Conservation (phyloP, 2,888 invertebrate species). For the Latrodectus elegans region DNA sequence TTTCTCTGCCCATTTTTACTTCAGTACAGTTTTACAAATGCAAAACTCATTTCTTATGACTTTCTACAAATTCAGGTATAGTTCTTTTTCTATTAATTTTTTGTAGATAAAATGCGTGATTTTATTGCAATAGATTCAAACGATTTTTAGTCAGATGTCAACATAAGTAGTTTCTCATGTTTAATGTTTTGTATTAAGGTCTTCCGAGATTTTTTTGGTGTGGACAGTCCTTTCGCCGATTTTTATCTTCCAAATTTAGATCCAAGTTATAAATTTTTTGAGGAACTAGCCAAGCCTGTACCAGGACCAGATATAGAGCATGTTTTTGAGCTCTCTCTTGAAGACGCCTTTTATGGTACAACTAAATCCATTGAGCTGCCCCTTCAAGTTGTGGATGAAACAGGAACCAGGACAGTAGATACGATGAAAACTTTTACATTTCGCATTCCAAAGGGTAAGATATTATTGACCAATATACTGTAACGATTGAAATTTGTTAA, state of each 20-base stretch:
- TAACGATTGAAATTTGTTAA: too few species aligned
- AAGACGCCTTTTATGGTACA: conserved; percentile 55
- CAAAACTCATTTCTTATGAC: too few species aligned
- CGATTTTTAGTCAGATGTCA: too few species aligned
- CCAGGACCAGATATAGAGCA: conserved; percentile 30
- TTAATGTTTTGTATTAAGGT: conserved; percentile 11
- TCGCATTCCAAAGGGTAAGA: conserved; percentile 43
- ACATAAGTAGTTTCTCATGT: too few species aligned
- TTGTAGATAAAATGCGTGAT: too few species aligned
- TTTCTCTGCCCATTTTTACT: too few species aligned
- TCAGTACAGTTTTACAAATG: too few species aligned
- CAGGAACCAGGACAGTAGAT: conserved; percentile 14
- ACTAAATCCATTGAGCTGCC: conserved; percentile 37
- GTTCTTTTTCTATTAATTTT: too few species aligned
- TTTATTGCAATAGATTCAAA: too few species aligned
- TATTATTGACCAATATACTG: too few species aligned
- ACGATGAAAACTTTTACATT: conserved; percentile 39
- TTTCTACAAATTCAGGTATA: too few species aligned
- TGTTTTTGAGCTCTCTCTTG: conserved; percentile 18
- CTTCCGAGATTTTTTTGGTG: conserved; percentile 56
- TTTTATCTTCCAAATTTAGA: conserved; percentile 47
- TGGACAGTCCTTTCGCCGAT: conserved; percentile 54
- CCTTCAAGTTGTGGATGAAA: conserved; percentile 34
- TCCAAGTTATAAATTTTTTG: conserved; percentile 49
- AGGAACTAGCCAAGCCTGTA: conserved; percentile 8